Evolutionary conservation across 1,140 invertebrate species (phyloP).

Genomic region (Metopolophium dirhodum): DNA sequence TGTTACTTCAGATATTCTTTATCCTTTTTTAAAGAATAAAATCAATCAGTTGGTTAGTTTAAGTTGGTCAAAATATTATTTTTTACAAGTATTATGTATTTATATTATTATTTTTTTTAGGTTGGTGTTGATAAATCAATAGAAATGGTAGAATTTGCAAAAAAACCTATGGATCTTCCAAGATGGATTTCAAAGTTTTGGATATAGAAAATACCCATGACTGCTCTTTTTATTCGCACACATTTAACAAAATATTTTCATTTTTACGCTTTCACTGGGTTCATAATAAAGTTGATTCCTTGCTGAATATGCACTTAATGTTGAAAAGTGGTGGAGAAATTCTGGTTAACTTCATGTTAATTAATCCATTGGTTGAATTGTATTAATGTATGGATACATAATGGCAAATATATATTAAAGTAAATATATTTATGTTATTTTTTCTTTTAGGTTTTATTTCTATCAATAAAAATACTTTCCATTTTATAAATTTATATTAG

Average conservation of each 20-base stretch:
- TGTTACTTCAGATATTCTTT: too few species aligned
- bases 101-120: neutral
- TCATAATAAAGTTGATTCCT: conserved; percentile 11
- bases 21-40: too few species aligned
- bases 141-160: conserved; percentile 33
- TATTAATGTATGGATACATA: conserved; percentile 37
- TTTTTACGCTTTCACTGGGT: conserved; percentile 45
- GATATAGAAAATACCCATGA: conserved; percentile 45
- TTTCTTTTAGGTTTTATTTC: neutral
- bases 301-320: conserved; percentile 33
- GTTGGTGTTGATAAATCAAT: conserved; percentile 47
- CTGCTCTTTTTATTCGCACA: neutral
- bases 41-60: conserved; percentile 38
- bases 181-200: conserved; percentile 28
- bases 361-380: conserved; percentile 42
- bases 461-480: neutral
- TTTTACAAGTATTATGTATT: neutral
- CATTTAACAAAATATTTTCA: conserved; percentile 46
- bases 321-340: too few species aligned
- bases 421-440: conserved; percentile 23
- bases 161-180: neutral
- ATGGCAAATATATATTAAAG: conserved; percentile 48
- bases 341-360: conserved; percentile 19
- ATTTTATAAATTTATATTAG: too few species aligned
- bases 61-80: neutral